Percentiles rank a stretch among this genome's conserved stretches.
phyloP scores from a whole-genome alignment of 2,113 vertebrate genomes.

The Oxyruncus cristatus region DNA sequence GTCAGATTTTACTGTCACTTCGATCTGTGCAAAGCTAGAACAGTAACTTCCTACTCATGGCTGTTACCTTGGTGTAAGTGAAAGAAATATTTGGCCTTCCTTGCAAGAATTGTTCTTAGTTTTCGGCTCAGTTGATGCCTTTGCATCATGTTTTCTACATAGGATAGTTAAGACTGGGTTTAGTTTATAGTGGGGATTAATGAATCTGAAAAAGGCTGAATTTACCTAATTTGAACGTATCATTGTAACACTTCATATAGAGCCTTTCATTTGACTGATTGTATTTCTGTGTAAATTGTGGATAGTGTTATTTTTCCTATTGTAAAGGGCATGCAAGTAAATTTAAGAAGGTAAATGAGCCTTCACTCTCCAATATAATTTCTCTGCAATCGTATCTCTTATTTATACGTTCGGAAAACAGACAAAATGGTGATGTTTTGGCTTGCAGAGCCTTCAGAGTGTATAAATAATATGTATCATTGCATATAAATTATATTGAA shows the following conservation, averaged over 20 bases:
- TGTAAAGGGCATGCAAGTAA: conserved; percentile 13
- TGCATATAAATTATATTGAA: conserved; percentile 57
- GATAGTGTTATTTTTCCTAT: conserved; percentile 21
- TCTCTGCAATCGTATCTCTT: conserved; percentile 40
- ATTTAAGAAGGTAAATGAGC: conserved; percentile 46
- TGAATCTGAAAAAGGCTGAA: not conserved
- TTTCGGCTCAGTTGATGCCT: not conserved
- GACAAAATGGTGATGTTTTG: conserved; percentile 61
- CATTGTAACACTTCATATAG: not conserved
- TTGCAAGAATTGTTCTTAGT: not conserved
- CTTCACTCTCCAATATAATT: conserved; percentile 43
- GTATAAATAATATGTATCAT: conserved; percentile 59
- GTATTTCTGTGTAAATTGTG: conserved; percentile 17
- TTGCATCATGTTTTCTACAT: not conserved
- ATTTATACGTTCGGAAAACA: conserved; percentile 48
- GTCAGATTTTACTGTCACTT: not conserved
- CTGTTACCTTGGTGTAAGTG: not conserved
- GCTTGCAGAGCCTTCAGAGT: conserved; percentile 11
- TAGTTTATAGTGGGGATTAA: not conserved
- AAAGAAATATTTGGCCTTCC: not conserved
- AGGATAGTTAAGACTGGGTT: not conserved
- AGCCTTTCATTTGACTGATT: not conserved
- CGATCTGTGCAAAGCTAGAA: not conserved
- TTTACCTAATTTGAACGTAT: conserved; percentile 6
- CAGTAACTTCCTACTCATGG: not conserved